These are phyloP conservation scores for Aphidius colemani DNA, from an alignment of 2,888 invertebrate genomes.

Conservation along the genomic window DNA sequence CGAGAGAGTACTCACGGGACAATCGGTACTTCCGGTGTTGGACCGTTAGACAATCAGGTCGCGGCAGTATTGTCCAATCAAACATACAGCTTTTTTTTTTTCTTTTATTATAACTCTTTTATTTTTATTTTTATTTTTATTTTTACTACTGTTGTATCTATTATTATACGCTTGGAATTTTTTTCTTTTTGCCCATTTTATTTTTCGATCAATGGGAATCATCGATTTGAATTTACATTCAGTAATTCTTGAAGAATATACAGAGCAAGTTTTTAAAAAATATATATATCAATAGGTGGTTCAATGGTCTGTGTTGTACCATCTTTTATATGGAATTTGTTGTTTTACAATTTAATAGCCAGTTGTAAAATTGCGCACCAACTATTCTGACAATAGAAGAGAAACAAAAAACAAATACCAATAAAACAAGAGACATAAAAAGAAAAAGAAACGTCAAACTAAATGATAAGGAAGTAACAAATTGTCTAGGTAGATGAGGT, in stretches of 20 bases:
- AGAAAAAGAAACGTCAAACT: constrained; percentile 34
- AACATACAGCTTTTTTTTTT: neutral
- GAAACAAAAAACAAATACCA: constrained; percentile 20
- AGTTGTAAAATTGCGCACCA: too few species aligned
- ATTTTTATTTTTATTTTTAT: neutral
- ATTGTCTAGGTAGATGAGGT: constrained; percentile 52
- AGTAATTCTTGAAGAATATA: neutral
- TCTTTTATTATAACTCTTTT: neutral
- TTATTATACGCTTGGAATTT: too few species aligned
- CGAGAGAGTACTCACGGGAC: constrained; percentile 10
- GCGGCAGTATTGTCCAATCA: constrained; percentile 5
- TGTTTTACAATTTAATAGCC: too few species aligned
- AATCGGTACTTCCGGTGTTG: constrained; percentile 17
- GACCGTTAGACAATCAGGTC: neutral
- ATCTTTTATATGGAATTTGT: too few species aligned
- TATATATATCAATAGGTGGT: too few species aligned
- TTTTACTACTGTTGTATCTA: neutral
- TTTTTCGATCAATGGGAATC: neutral
- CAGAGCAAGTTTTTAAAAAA: too few species aligned
- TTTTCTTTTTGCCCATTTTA: neutral
- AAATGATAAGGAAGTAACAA: constrained; percentile 56
- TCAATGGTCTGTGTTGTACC: too few species aligned
- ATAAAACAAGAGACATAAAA: constrained; percentile 28
- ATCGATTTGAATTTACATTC: neutral
- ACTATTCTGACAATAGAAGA: neutral